Conservation (phyloP, 2,888 invertebrate species). For the Taphrorychus bicolor region DNA sequence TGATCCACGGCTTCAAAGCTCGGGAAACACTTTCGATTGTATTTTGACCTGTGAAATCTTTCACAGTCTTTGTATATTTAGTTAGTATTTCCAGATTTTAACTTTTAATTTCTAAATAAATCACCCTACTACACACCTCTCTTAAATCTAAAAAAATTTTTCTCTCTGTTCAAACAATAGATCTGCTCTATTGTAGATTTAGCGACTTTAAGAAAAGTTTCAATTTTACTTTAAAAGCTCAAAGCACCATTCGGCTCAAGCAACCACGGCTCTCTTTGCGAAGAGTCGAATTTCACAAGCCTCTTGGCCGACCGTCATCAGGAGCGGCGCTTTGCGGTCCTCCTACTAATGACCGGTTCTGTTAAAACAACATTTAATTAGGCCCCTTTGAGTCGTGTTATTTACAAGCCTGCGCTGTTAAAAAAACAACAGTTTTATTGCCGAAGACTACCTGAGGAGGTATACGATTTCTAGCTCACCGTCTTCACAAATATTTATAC, state of each 20-base stretch:
- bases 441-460: constrained; percentile 42
- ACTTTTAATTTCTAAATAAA: no score
- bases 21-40: no score
- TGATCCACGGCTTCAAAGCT: no score
- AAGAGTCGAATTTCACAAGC: constrained; percentile 39
- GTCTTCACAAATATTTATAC: constrained; percentile 43
- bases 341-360: constrained; percentile 57
- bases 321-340: constrained; percentile 55
- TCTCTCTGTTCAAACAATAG: no score
- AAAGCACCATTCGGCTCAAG: background rate
- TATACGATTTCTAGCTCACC: constrained; percentile 37
- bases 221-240: no score
- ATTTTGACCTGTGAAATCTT: no score
- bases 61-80: no score
- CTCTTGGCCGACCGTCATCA: constrained; percentile 39
- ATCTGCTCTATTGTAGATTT: no score
- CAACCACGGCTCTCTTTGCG: background rate
- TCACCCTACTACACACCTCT: no score
- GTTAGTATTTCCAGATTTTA: no score
- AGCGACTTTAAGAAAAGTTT: no score
- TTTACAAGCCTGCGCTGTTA: constrained; percentile 51
- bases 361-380: constrained; percentile 60
- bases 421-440: constrained; percentile 50
- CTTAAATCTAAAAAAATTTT: no score
- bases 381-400: constrained; percentile 54